These are phyloP conservation scores for Antidorcas marsupialis DNA, from an alignment of 2,113 vertebrate genomes.

Conservation along the genomic window DNA sequence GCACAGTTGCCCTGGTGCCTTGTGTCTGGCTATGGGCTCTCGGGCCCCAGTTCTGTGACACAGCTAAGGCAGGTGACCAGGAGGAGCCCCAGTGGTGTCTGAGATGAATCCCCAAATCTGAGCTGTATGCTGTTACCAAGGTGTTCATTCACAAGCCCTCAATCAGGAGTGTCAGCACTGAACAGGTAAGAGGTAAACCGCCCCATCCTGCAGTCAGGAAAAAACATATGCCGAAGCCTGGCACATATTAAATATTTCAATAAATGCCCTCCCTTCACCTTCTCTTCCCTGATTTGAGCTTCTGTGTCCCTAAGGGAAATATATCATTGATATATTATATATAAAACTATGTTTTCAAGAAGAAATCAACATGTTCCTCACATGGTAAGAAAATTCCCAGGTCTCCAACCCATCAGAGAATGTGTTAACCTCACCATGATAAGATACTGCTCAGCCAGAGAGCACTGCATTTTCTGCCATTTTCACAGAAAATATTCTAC, in stretches of 20 bases:
- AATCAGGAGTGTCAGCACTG: neutral
- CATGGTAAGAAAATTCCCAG: neutral
- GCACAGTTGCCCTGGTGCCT: neutral
- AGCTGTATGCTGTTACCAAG: neutral
- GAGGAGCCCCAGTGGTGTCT: neutral
- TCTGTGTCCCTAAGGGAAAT: neutral
- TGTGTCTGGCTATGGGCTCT: neutral
- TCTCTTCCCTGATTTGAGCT: neutral
- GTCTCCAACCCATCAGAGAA: neutral
- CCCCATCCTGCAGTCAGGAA: neutral
- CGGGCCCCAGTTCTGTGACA: neutral
- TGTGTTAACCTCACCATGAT: constrained; percentile 36
- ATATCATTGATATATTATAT: neutral
- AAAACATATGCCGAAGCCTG: neutral
- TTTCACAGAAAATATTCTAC: constrained; percentile 36
- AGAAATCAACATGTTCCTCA: constrained; percentile 14
- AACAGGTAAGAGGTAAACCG: neutral
- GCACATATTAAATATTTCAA: neutral
- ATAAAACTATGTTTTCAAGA: constrained; percentile 26
- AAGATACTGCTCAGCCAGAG: neutral
- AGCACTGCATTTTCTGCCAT: neutral
- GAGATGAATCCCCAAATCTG: neutral
- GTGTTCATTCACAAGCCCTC: neutral
- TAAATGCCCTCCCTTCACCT: neutral
- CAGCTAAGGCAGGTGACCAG: neutral